Evolutionary conservation across 2,113 vertebrate genomes (phyloP), one percentile per base, ranked within the genome.

Genomic region (Dasyurus viverrinus): DNA sequence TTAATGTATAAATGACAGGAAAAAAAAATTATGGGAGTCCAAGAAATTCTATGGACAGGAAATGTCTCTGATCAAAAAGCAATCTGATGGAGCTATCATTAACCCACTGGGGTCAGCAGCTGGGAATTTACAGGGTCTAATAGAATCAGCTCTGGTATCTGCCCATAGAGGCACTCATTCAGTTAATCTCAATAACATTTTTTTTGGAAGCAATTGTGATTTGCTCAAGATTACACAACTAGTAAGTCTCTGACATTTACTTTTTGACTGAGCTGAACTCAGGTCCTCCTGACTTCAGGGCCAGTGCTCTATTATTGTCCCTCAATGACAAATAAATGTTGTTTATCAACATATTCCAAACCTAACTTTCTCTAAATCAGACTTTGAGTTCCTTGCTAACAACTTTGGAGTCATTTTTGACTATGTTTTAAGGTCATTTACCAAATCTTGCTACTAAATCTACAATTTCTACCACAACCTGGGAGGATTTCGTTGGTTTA

Each of bases 1-100:
- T 94, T 92, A 94, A n/a, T n/a, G 93, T 30, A 68, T 2, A 57
- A 96, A 68, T 30, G 52, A 92, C 60, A 96, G 90, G 16, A 47
- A 5, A 93, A 53, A 53, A 55, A 46, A 84, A 84, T 84, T 22
- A 42, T 84, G 48, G 90, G 91, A 93, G 42, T 92, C 54, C 50
- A 10, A 54, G 90, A 22, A 10, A 91, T 76, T 54, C 57, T 89
- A 53, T 90, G 57, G 76, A 30, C 25, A 90, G 47, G 47, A 90
- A 90, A 48, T 90, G 27, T 90, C 89, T 10, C 24, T 27, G 89
- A 27, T 25, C 89, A 26, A 52, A 90, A 48, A 68, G 60, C 12
- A 36, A 36, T 68, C 30, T 16, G 30, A 36, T 68, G 60, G 60
- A 27, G 89, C 47, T 48, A 50, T 42, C 68, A 84, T 84, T 84